These are phyloP conservation scores for Ispidina lecontei DNA, from an alignment of 2,797 vertebrate species.

Conservation along the genomic window DNA sequence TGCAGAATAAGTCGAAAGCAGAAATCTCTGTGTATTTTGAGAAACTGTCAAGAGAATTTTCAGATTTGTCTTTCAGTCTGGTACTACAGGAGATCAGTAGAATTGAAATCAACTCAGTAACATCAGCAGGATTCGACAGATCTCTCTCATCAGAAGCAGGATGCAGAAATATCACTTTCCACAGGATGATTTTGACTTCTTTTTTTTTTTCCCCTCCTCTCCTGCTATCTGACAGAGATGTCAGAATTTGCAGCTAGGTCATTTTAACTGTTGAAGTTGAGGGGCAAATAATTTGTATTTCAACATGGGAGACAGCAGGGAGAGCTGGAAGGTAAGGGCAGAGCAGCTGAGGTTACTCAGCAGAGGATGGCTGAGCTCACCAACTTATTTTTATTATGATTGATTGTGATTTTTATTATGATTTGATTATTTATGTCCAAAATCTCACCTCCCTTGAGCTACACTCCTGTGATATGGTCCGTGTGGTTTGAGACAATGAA, in stretches of 20 bases:
- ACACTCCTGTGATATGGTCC: not conserved
- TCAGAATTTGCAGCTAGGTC: not conserved
- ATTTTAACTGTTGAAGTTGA: not conserved
- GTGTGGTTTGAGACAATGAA: not conserved
- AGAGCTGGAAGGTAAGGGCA: not conserved
- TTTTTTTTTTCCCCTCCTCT: no score
- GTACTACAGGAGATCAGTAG: not conserved
- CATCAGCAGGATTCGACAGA: not conserved
- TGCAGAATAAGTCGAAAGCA: not conserved
- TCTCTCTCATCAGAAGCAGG: not conserved
- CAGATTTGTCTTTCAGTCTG: not conserved
- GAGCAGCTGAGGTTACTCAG: not conserved
- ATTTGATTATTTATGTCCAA: not conserved
- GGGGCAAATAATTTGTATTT: not conserved
- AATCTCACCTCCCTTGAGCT: not conserved
- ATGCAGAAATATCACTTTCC: not conserved
- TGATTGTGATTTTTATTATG: no score
- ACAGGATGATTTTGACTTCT: not conserved
- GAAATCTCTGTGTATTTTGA: not conserved
- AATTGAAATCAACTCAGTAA: not conserved
- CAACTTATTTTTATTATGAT: not conserved
- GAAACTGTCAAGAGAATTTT: not conserved
- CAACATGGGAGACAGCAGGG: accelerated
- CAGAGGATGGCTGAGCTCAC: not conserved
- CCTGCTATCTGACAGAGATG: not conserved